phyloP scores from a whole-genome alignment of 2,113 vertebrate species.

The Vimba vimba region DNA sequence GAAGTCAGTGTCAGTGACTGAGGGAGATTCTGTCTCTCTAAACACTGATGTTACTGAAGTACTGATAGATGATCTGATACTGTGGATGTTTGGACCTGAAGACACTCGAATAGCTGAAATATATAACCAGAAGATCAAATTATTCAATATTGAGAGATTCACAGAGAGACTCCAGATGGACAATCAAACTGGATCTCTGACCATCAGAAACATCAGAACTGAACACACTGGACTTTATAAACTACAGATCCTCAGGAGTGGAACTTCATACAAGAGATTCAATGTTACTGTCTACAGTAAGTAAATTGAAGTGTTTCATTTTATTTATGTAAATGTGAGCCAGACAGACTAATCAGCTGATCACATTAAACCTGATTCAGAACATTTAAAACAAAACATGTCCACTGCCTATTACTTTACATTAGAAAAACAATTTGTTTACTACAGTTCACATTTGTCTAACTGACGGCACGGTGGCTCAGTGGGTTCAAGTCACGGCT shows the following conservation, averaged over 20 bases:
- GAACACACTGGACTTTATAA: conserved; percentile 15
- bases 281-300: background rate
- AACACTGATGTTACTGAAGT: background rate
- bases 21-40: conserved; percentile 24
- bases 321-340: no score
- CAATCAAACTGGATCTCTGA: conserved; percentile 19
- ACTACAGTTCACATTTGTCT: no score
- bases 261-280: background rate
- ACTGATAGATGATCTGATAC: background rate
- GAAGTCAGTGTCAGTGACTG: conserved; percentile 7
- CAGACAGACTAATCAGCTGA: no score
- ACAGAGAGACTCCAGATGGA: background rate
- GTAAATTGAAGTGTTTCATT: no score
- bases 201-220: conserved; percentile 15
- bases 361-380: no score
- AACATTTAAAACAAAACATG: no score
- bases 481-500: no score
- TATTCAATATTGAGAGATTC: no score
- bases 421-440: no score
- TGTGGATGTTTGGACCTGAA: conserved; percentile 9
- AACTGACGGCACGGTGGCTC: no score
- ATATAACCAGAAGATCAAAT: no score
- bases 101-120: background rate
- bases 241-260: background rate
- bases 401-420: no score